These are phyloP conservation scores for Etheostoma perlongum DNA, from an alignment of 2,797 vertebrate genomes.

Conservation along the genomic window DNA sequence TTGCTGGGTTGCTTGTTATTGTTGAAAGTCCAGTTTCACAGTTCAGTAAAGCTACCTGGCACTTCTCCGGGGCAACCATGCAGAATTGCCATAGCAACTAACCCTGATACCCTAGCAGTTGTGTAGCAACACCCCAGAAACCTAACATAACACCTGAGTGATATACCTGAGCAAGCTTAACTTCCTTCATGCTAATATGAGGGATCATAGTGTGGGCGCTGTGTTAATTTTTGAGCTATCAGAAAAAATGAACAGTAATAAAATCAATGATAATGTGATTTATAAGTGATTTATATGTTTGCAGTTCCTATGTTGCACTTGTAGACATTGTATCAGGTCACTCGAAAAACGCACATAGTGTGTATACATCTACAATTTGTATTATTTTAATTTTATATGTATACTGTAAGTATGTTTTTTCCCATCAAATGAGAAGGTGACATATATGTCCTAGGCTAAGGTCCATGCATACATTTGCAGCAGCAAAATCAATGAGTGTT, in stretches of 20 bases:
- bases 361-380: background rate
- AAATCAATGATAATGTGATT: background rate
- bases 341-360: background rate
- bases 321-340: background rate
- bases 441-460: slow-evolving; percentile 28
- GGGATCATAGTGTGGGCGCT: too few relatives aligned
- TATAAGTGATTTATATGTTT: background rate
- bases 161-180: background rate
- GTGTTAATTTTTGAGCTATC: background rate
- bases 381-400: too few relatives aligned
- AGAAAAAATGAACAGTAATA: background rate
- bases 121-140: background rate
- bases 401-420: background rate
- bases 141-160: background rate
- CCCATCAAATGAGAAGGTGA: slow-evolving; percentile 38
- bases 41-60: too few relatives aligned
- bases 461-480: slow-evolving; percentile 26
- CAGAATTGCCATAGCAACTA: background rate
- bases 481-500: slow-evolving; percentile 59
- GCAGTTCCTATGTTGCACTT: background rate
- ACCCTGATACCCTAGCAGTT: background rate
- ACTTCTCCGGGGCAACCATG: too few relatives aligned
- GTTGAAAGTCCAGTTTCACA: background rate
- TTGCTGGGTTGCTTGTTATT: background rate
- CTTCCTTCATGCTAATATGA: background rate